phyloP scores from a whole-genome alignment of 2,888 invertebrate species.

The Altica lythri region DNA sequence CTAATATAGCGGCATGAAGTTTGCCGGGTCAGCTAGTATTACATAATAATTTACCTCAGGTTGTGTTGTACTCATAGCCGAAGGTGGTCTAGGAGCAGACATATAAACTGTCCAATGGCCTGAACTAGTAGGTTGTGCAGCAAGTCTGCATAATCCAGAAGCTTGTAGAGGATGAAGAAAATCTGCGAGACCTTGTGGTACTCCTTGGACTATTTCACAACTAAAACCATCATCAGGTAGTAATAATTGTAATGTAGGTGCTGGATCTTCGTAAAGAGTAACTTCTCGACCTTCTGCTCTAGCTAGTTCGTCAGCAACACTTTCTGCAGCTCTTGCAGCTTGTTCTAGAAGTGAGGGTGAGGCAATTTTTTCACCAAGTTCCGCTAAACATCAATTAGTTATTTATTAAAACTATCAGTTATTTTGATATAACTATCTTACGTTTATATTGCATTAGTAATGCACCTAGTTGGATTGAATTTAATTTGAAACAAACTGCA shows the following conservation, averaged over 20 bases:
- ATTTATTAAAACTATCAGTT: no score
- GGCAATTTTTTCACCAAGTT: constrained; percentile 59
- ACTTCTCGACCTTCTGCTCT: constrained; percentile 88
- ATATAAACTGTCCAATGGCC: constrained; percentile 97
- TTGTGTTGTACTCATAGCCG: constrained; percentile 55
- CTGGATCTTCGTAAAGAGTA: constrained; percentile 88
- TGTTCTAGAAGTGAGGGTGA: constrained; percentile 68
- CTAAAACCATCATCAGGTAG: constrained; percentile 95
- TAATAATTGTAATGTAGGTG: constrained; percentile 86
- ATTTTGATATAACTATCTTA: no score
- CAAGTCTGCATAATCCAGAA: constrained; percentile 86
- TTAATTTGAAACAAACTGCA: constrained; percentile 94
- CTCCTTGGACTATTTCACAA: constrained; percentile 87
- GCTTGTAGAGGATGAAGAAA: constrained; percentile 83
- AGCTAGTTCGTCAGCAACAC: constrained; percentile 89
- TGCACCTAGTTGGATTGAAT: constrained; percentile 91
- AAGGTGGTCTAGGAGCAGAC: constrained; percentile 59
- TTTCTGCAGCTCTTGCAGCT: constrained; percentile 79
- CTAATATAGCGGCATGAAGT: no score
- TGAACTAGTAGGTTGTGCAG: constrained; percentile 86
- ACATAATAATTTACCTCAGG: constrained; percentile 50
- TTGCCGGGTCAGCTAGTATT: not conserved
- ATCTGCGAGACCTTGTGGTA: constrained; percentile 90
- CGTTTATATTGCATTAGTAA: constrained; percentile 76
- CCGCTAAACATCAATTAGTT: constrained; percentile 46